Evolutionary conservation across 2,113 vertebrate genomes (phyloP).

Genomic region (Chamaea fasciata): DNA sequence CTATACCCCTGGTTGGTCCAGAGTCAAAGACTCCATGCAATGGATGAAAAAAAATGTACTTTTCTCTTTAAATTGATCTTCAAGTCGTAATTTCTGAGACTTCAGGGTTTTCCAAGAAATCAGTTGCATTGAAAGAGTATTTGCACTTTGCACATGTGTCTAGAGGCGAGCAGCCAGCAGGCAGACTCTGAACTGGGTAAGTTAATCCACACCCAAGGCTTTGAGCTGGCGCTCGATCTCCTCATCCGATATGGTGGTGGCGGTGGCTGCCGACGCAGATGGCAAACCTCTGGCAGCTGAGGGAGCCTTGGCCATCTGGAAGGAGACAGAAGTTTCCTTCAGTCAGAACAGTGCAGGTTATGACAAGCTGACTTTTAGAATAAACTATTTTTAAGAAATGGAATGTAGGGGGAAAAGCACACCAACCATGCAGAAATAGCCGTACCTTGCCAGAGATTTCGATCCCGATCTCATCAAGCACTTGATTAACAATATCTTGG

Average conservation of each 20-base stretch:
- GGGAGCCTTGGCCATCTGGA: constrained; percentile 92
- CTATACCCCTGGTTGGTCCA: neutral
- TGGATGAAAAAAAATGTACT: neutral
- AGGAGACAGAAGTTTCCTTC: neutral
- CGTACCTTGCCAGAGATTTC: constrained; percentile 95
- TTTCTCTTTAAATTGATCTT: neutral
- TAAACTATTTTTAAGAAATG: neutral
- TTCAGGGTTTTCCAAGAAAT: constrained; percentile 31
- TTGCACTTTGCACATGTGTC: constrained; percentile 17
- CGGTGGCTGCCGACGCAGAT: constrained; percentile 79
- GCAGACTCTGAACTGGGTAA: neutral
- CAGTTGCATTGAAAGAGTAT: constrained; percentile 54
- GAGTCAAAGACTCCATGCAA: neutral
- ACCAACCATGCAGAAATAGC: neutral
- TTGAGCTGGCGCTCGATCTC: constrained; percentile 96
- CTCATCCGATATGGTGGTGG: constrained; percentile 87
- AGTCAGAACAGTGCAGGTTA: neutral
- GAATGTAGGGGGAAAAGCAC: neutral
- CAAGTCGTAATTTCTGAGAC: constrained; percentile 13
- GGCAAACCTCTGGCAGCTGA: constrained; percentile 86
- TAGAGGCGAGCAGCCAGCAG: neutral
- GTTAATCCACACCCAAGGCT: constrained; percentile 92
- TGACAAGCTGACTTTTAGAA: neutral
- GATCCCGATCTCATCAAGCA: constrained; percentile 97
- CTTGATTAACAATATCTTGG: constrained; percentile 96